Evolutionary conservation across 2,797 vertebrate species (phyloP).

Genomic region (Rhodeus uyekii): DNA sequence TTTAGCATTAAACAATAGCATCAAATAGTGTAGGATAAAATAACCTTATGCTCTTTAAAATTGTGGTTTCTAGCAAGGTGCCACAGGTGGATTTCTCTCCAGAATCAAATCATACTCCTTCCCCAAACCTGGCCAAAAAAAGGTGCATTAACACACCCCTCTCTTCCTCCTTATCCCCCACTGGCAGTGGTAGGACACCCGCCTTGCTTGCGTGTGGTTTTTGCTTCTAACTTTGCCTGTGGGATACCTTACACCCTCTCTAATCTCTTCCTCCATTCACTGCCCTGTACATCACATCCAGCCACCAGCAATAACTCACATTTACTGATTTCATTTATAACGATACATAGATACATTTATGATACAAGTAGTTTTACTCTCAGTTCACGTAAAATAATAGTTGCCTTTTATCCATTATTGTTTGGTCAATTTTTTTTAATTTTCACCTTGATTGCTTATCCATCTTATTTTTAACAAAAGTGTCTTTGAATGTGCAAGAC

Average conservation of each 20-base stretch:
- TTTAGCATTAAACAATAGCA: not conserved
- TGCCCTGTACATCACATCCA: constrained; percentile 29
- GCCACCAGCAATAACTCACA: not conserved
- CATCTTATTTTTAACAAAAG: not conserved
- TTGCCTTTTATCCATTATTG: not conserved
- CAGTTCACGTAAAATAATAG: not conserved
- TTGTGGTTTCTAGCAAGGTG: constrained; percentile 86
- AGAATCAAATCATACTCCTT: constrained; percentile 86
- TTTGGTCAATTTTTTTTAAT: not conserved
- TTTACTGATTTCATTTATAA: not conserved
- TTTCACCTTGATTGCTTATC: not conserved
- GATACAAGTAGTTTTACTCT: not conserved
- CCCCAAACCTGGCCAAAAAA: constrained; percentile 82
- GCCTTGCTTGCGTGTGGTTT: constrained; percentile 57
- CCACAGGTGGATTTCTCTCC: constrained; percentile 82
- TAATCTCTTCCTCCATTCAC: constrained; percentile 50
- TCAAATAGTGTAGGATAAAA: constrained; percentile 31
- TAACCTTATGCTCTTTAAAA: constrained; percentile 75
- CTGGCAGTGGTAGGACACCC: constrained; percentile 59
- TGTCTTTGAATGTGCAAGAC: not conserved
- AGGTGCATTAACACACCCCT: constrained; percentile 80
- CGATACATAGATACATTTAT: not conserved
- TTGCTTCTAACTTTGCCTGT: constrained; percentile 62
- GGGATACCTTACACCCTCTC: constrained; percentile 40
- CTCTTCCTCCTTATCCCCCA: constrained; percentile 29